Conservation (phyloP, 1,140 invertebrate genomes). For the Cardiocondyla obscurior region DNA sequence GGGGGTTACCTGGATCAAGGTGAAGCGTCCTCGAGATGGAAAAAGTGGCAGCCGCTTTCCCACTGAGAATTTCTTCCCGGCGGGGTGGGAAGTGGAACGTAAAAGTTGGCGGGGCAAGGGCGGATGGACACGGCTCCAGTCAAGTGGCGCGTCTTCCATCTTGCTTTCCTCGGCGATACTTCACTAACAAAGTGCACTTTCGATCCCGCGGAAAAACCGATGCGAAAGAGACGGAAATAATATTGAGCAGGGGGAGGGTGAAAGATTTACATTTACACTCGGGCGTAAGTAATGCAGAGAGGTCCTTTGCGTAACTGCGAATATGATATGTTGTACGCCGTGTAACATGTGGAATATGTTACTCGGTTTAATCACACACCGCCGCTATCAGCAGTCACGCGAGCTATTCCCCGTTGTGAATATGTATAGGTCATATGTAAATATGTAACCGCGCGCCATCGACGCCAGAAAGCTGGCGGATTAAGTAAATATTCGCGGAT, state of each 20-base stretch:
- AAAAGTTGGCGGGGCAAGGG: background rate
- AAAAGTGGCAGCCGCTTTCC: conserved; percentile 59
- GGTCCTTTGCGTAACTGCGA: background rate
- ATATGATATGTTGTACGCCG: background rate
- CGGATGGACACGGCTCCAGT: background rate
- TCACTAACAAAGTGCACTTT: background rate
- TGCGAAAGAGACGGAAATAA: background rate
- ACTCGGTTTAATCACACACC: conserved; percentile 29
- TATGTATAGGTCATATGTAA: conserved; percentile 49
- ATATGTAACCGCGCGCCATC: conserved; percentile 13
- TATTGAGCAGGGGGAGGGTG: background rate
- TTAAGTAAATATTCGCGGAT: conserved; percentile 43
- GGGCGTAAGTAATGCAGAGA: background rate
- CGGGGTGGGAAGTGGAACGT: conserved; percentile 37
- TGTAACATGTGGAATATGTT: conserved; percentile 3
- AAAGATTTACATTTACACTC: background rate
- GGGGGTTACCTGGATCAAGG: conserved; percentile 67
- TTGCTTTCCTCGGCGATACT: background rate
- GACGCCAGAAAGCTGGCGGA: conserved; percentile 3
- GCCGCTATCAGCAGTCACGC: conserved; percentile 41
- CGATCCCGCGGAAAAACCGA: background rate
- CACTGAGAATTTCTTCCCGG: conserved; percentile 47
- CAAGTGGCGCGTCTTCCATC: background rate
- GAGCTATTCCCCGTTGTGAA: conserved; percentile 29
- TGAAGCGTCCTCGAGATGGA: conserved; percentile 67